Evolutionary conservation across 1,140 invertebrate genomes (phyloP).

Genomic region (Probaryconus sp.): DNA sequence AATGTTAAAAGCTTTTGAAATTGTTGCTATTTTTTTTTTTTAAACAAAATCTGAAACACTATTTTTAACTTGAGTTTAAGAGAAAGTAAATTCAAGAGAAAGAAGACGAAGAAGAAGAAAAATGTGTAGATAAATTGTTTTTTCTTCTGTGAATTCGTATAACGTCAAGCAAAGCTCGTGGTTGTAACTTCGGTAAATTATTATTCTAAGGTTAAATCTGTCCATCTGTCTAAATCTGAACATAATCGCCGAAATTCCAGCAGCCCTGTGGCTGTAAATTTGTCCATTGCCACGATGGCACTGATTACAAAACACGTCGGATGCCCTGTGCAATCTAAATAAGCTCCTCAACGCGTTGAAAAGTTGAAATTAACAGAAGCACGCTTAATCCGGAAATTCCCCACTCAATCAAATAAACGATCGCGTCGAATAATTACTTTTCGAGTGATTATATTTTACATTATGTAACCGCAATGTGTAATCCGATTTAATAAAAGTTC

Average conservation of each 20-base stretch:
- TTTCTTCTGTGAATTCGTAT: slow-evolving; percentile 1
- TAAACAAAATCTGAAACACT: no score
- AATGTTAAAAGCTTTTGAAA: no score
- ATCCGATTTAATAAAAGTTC: no score
- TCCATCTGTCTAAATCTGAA: slow-evolving; percentile 33
- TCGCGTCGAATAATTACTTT: slow-evolving; percentile 30
- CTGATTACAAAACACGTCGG: slow-evolving; percentile 47
- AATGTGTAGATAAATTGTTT: no score
- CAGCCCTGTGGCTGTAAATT: slow-evolving; percentile 35
- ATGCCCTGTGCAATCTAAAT: slow-evolving; percentile 45
- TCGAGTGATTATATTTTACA: no score
- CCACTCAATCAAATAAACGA: slow-evolving; percentile 30
- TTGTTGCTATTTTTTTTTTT: no score
- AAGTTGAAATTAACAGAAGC: slow-evolving; percentile 30
- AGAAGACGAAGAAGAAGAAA: no score
- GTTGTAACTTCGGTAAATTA: no score
- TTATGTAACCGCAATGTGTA: no score
- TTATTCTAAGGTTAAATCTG: slow-evolving; percentile 45
- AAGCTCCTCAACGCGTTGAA: slow-evolving; percentile 35
- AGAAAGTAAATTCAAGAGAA: no score
- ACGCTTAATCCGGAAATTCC: slow-evolving; percentile 23
- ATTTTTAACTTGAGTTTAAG: no score
- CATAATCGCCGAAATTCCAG: slow-evolving; percentile 17
- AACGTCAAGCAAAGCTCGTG: neutral
- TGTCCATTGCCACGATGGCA: slow-evolving; percentile 37